These are phyloP conservation scores for Herpailurus yagouaroundi DNA, from an alignment of 2,113 vertebrate genomes.

Conservation along the genomic window DNA sequence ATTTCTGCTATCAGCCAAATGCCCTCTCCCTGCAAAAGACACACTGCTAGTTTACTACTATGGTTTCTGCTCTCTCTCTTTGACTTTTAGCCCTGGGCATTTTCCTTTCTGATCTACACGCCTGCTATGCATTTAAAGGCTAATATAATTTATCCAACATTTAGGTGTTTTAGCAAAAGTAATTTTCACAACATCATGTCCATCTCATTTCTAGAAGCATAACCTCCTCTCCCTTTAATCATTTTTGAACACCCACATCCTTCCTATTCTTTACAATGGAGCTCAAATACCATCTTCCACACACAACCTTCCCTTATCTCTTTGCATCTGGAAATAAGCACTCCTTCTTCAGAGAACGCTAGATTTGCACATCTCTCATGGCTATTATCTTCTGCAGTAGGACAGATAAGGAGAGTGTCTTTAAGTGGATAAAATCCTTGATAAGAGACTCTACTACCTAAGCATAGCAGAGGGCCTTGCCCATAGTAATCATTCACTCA, in stretches of 20 bases:
- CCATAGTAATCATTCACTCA: not conserved
- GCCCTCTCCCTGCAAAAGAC: not conserved
- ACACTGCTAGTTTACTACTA: not conserved
- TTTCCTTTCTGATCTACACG: not conserved
- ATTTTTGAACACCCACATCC: not conserved
- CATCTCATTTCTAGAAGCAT: not conserved
- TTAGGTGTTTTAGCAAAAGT: not conserved
- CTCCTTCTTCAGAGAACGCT: not conserved
- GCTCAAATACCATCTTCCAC: not conserved
- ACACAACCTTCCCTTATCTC: not conserved
- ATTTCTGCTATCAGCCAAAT: not conserved
- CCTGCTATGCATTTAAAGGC: not conserved
- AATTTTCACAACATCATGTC: conserved; percentile 29
- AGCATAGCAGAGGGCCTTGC: not conserved
- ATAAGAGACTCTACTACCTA: not conserved
- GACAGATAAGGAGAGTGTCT: not conserved
- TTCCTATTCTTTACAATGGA: not conserved
- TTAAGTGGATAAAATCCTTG: not conserved
- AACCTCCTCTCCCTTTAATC: not conserved
- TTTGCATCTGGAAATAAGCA: not conserved
- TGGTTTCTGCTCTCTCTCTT: not conserved
- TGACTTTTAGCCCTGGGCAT: not conserved
- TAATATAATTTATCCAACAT: not conserved
- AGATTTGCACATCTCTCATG: not conserved
- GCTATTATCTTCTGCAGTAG: not conserved